These are phyloP conservation scores for Platycheirus albimanus DNA, from an alignment of 2,888 invertebrate species.

Conservation along the genomic window DNA sequence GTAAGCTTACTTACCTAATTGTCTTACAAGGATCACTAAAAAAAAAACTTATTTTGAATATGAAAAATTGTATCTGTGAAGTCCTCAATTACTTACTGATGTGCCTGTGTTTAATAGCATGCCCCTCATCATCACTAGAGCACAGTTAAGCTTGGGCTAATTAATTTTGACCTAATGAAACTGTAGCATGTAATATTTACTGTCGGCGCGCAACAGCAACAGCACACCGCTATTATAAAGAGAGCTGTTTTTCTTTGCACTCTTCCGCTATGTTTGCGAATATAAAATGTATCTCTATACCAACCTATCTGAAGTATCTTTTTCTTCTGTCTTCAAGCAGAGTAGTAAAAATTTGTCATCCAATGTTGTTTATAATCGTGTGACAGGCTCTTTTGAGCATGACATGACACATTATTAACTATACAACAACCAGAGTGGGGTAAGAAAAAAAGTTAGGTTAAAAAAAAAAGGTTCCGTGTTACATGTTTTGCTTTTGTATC, in stretches of 20 bases:
- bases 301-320: slow-evolving; percentile 15
- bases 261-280: slow-evolving; percentile 43
- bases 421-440: slow-evolving; percentile 58
- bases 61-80: not conserved
- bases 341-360: slow-evolving; percentile 73
- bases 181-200: slow-evolving; percentile 70
- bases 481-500: slow-evolving; percentile 50
- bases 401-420: slow-evolving; percentile 74
- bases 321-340: slow-evolving; percentile 42
- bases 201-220: not conserved
- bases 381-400: slow-evolving; percentile 74
- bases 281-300: slow-evolving; percentile 6
- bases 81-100: not conserved
- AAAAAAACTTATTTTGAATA: not conserved
- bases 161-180: slow-evolving; percentile 74
- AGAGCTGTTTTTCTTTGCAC: slow-evolving; percentile 41
- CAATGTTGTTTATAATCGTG: slow-evolving; percentile 73
- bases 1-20: slow-evolving; percentile 31
- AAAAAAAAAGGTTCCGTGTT: slow-evolving; percentile 70
- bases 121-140: not conserved
- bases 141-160: slow-evolving; percentile 70
- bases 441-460: slow-evolving; percentile 17
- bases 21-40: slow-evolving; percentile 54
- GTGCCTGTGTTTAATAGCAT: not conserved
- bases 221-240: slow-evolving; percentile 61